Percentiles rank a stretch among this genome's conserved stretches.
Evolutionary conservation across 2,888 invertebrate genomes (phyloP).

Genomic region (Lampropteryx suffumata): DNA sequence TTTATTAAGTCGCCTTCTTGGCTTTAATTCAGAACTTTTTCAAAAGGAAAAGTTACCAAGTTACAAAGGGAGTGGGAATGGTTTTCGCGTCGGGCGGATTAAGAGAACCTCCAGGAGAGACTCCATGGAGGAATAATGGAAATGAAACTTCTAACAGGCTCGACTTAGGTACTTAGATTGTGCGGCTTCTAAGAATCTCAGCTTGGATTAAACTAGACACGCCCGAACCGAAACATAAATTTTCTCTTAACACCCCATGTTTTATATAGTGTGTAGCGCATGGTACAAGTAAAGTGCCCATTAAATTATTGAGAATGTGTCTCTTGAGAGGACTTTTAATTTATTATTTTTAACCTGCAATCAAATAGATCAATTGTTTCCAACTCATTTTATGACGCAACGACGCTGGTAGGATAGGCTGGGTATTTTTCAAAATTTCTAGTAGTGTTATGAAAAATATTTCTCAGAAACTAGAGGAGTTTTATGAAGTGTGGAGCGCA

Average conservation of each 20-base stretch:
- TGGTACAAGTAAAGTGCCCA: constrained; percentile 32
- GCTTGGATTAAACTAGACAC: constrained; percentile 69
- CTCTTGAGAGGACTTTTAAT: constrained; percentile 28
- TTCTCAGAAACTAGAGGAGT: background rate
- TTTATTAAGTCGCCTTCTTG: constrained; percentile 46
- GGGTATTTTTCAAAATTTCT: no score
- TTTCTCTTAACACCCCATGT: constrained; percentile 55
- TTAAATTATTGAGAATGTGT: constrained; percentile 35
- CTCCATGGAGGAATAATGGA: constrained; percentile 62
- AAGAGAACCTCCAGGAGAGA: constrained; percentile 50
- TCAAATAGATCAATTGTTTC: no score
- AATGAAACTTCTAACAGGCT: constrained; percentile 65
- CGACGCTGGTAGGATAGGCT: no score
- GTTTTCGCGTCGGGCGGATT: constrained; percentile 60
- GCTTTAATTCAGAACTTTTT: constrained; percentile 56
- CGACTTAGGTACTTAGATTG: constrained; percentile 70
- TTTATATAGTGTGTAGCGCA: constrained; percentile 38
- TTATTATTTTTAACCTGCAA: constrained; percentile 26
- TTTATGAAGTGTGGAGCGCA: constrained; percentile 5
- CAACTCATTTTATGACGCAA: no score
- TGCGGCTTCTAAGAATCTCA: constrained; percentile 61
- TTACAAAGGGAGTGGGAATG: constrained; percentile 51
- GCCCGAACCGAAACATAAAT: constrained; percentile 68
- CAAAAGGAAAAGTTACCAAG: constrained; percentile 52
- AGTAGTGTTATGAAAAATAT: no score